Evolutionary conservation across 2,888 invertebrate genomes (phyloP).

Genomic region (Latheticus oryzae): DNA sequence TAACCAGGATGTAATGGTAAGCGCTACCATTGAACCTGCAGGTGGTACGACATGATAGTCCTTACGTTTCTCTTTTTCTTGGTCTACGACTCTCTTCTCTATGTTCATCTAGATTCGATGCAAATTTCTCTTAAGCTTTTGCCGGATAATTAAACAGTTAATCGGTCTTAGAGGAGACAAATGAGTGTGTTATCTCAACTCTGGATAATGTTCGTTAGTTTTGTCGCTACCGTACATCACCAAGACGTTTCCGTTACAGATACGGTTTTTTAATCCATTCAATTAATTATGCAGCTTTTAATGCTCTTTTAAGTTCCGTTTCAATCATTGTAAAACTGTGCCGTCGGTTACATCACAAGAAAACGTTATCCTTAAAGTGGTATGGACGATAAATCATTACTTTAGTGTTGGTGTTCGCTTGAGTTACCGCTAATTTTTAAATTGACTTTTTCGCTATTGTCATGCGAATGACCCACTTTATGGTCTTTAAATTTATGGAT

Average conservation of each 20-base stretch:
- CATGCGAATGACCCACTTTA: constrained; percentile 10
- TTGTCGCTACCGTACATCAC: constrained; percentile 38
- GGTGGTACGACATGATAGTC: constrained; percentile 35
- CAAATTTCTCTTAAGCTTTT: not conserved
- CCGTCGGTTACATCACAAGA: constrained; percentile 16
- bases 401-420: constrained; percentile 17
- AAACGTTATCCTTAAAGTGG: constrained; percentile 11
- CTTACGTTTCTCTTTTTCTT: constrained; percentile 18
- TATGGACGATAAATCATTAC: constrained; percentile 19
- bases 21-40: constrained; percentile 38
- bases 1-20: constrained; percentile 43
- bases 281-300: constrained; percentile 30
- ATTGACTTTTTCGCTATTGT: constrained; percentile 16
- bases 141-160: constrained; percentile 36
- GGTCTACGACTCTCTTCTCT: constrained; percentile 12
- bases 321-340: constrained; percentile 18
- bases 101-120: constrained; percentile 1
- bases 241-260: constrained; percentile 40
- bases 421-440: constrained; percentile 20
- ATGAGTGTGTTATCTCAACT: constrained; percentile 33
- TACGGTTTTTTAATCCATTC: constrained; percentile 27
- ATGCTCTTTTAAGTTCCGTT: constrained; percentile 19
- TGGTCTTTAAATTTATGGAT: not conserved
- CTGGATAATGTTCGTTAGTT: constrained; percentile 20
- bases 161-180: constrained; percentile 25